Base-by-base conservation (phyloP, 2,797 vertebrate species). In the Sebastes wilsoni region DNA sequence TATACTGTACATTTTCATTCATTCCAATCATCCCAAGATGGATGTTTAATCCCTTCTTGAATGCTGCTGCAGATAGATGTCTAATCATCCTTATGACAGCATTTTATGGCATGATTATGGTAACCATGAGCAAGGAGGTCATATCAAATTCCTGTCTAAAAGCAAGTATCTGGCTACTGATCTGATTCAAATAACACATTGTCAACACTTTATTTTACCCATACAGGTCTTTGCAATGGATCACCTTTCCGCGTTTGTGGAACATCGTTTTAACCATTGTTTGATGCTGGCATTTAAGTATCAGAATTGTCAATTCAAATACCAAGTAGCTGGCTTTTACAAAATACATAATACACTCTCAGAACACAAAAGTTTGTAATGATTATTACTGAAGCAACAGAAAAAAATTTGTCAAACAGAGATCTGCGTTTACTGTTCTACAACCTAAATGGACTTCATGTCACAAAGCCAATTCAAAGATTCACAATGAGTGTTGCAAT, bases 401-500 rank as follows among this genome's bases (percentile, higher is more conserved):
- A 95, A 93, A 91, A 90, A 92, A 89, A 84, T 94, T 93, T 93
- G 90, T 94, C 93, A 93, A 94, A 95, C 92, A 93, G 92, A 94
- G 84, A 93, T 93, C 87, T 88, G 92, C 91, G 73, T 89, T 93
- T 91, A 91, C 92, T 88, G 83, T 87, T 91, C 90, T 93, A 93
- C 87, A 92, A 95, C 92, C 94, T 93, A 94, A 94, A 93, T 91
- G 89, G 92, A 93, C 88, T 92, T 91, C 25, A 93, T 95, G 93
- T 93, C 91, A 94, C 94, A 88, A 93, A 94, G 94, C 94, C 94
- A 94, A 95, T 95, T 94, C 91, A 95, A 93, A 94, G 92, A 92
- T 92, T 94, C 93, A 94, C 93, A 94, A 95, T 95, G 94, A 94
- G 93, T 94, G 94, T 95, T 95, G 94, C 94, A 94, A 95, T 95